Evolutionary conservation across 1,140 invertebrate genomes (phyloP).

Genomic region (Lasaia peninsularis): DNA sequence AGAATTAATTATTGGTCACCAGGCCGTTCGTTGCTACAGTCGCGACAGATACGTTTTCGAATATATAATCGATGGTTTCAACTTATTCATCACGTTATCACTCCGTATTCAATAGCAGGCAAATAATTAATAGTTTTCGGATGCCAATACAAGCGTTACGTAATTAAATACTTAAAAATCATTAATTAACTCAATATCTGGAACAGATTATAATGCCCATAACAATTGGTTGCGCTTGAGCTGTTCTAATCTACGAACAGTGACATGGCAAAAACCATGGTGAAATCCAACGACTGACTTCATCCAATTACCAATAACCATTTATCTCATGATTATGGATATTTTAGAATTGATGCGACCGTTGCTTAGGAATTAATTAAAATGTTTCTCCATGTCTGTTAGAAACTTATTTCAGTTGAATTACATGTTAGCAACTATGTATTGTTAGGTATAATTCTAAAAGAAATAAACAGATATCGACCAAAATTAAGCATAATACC

Average conservation of each 20-base stretch:
- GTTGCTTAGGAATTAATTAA: slow-evolving; percentile 20
- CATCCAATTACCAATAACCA: slow-evolving; percentile 63
- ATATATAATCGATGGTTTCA: too few species aligned
- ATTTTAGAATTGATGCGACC: slow-evolving; percentile 28
- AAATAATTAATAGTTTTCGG: neutral
- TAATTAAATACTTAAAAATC: slow-evolving; percentile 22
- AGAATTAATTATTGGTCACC: too few species aligned
- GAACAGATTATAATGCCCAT: slow-evolving; percentile 55
- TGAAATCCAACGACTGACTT: slow-evolving; percentile 53
- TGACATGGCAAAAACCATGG: slow-evolving; percentile 56
- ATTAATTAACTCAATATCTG: slow-evolving; percentile 50
- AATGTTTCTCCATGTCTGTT: too few species aligned
- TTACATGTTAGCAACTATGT: too few species aligned
- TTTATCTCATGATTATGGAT: slow-evolving; percentile 67
- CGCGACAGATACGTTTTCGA: too few species aligned
- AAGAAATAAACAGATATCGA: too few species aligned
- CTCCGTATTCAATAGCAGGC: too few species aligned
- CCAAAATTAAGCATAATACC: too few species aligned
- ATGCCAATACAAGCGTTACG: slow-evolving; percentile 3
- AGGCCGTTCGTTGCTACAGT: too few species aligned
- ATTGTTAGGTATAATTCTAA: too few species aligned
- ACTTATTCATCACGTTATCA: too few species aligned
- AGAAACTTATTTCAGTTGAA: too few species aligned
- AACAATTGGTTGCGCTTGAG: slow-evolving; percentile 56
- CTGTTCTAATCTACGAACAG: slow-evolving; percentile 59